These are phyloP conservation scores for Mus minutoides DNA, from an alignment of 2,797 vertebrate genomes.

Conservation along the genomic window DNA sequence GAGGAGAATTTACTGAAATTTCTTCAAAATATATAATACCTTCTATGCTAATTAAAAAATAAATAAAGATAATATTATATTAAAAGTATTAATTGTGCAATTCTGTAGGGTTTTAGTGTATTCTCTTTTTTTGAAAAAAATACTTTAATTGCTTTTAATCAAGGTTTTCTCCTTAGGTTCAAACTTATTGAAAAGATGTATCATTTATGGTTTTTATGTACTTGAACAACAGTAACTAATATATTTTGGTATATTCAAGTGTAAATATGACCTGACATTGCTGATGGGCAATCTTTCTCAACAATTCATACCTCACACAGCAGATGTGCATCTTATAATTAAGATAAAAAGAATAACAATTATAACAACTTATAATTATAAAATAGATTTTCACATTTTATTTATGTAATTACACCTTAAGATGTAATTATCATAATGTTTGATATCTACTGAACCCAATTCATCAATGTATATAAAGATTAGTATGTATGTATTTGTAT, in stretches of 20 bases:
- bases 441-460: not conserved
- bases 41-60: not conserved
- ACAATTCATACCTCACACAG: not conserved
- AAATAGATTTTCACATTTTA: not conserved
- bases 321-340: not conserved
- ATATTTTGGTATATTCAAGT: not conserved
- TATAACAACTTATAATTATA: not conserved
- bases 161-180: not conserved
- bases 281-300: not conserved
- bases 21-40: not conserved
- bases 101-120: not conserved
- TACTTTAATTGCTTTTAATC: not conserved
- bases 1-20: not conserved
- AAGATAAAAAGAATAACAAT: not conserved
- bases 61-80: not conserved
- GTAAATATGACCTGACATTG: not conserved
- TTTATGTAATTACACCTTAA: slow-evolving; percentile 19
- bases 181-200: not conserved
- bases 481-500: not conserved
- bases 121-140: not conserved
- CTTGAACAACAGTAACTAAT: slow-evolving; percentile 4
- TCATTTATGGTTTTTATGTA: slow-evolving; percentile 8
- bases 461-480: not conserved
- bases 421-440: not conserved
- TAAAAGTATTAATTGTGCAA: not conserved